phyloP scores from a whole-genome alignment of 1,140 invertebrate genomes.

The Trypoxylus dichotomus region DNA sequence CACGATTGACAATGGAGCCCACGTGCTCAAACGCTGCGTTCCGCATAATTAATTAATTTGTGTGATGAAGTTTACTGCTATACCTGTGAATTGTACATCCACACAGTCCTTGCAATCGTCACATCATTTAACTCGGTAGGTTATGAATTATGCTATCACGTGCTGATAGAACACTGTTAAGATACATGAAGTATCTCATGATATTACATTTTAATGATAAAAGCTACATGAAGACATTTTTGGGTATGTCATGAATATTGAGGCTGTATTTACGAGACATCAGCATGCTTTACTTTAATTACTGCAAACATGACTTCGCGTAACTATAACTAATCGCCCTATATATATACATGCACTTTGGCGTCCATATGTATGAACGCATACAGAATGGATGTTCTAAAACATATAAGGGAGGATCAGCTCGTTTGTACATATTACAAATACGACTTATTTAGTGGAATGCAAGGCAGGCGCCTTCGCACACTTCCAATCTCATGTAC shows the following conservation, averaged over 20 bases:
- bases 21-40: no score
- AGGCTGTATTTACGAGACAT: background rate
- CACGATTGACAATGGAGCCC: no score
- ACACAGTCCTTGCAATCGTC: no score
- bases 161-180: no score
- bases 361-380: background rate
- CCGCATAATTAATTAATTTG: no score
- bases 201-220: background rate
- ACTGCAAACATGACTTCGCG: background rate
- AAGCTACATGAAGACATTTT: background rate
- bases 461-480: constrained; percentile 38
- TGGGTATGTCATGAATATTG: no score
- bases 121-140: no score
- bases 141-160: no score
- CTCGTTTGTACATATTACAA: constrained; percentile 1
- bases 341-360: background rate
- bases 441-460: constrained; percentile 35
- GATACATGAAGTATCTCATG: no score
- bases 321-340: background rate
- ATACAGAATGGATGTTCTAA: background rate
- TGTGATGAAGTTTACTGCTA: no score
- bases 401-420: constrained; percentile 11
- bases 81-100: no score
- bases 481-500: constrained; percentile 36
- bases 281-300: background rate